Conservation (phyloP, 2,888 invertebrate species). For the Drosophila rubida region DNA sequence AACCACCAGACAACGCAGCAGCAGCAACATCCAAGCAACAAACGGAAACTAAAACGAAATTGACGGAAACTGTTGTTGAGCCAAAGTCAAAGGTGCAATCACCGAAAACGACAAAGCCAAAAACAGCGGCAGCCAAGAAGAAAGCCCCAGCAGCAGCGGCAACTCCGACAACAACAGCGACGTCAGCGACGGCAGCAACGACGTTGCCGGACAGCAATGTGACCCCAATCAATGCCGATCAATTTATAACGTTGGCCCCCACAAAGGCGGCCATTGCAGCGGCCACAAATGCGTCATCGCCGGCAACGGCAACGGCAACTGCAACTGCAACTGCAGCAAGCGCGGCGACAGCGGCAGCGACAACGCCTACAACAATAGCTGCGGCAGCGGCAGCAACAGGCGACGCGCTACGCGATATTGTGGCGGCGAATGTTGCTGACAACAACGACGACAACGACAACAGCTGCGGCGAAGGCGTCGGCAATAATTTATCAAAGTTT, state of each 20-base stretch:
- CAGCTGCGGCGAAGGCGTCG: constrained; percentile 73
- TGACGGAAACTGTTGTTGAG: constrained; percentile 65
- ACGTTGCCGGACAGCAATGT: constrained; percentile 68
- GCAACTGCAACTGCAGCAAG: constrained; percentile 38
- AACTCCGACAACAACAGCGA: constrained; percentile 34
- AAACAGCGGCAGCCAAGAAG: constrained; percentile 56
- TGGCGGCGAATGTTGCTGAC: constrained; percentile 14
- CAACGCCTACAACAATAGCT: constrained; percentile 37
- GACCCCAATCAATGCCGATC: constrained; percentile 82
- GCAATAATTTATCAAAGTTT: constrained; percentile 85
- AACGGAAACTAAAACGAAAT: constrained; percentile 74
- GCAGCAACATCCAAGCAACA: constrained; percentile 58
- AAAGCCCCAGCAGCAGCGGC: constrained; percentile 51
- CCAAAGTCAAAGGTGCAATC: constrained; percentile 78
- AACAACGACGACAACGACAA: constrained; percentile 27
- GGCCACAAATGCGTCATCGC: constrained; percentile 72
- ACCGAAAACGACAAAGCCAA: constrained; percentile 66
- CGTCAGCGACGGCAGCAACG: constrained; percentile 40
- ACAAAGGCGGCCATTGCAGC: constrained; percentile 63
- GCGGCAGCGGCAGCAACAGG: constrained; percentile 37
- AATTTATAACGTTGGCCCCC: constrained; percentile 79
- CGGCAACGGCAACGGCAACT: constrained; percentile 48
- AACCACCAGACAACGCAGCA: constrained; percentile 52
- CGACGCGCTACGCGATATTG: constrained; percentile 35
- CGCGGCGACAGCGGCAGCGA: constrained; percentile 28